Percentiles rank a stretch among this genome's conserved stretches.
These are phyloP conservation scores for Smittia aterrima DNA, from an alignment of 2,888 invertebrate species.

Conservation along the genomic window DNA sequence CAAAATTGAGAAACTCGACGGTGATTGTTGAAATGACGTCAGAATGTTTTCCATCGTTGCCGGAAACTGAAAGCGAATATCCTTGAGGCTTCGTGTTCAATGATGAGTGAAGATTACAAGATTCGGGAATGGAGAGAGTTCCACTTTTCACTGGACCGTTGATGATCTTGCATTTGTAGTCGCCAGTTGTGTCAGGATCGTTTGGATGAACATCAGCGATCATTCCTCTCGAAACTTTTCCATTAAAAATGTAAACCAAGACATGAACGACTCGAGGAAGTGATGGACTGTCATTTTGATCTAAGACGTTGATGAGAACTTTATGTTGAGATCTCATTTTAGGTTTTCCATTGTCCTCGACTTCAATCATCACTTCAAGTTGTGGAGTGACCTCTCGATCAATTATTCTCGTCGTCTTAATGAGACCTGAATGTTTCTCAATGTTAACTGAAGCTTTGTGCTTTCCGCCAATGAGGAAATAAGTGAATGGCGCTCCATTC, in stretches of 20 bases:
- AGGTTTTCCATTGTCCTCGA: slow-evolving; percentile 84
- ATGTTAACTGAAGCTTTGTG: slow-evolving; percentile 74
- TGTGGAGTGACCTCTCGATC: slow-evolving; percentile 79
- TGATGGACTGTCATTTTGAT: slow-evolving; percentile 90
- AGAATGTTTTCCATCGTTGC: slow-evolving; percentile 85
- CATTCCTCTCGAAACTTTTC: slow-evolving; percentile 72
- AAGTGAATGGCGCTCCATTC: slow-evolving; percentile 88
- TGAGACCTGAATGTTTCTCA: slow-evolving; percentile 74
- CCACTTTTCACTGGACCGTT: slow-evolving; percentile 54
- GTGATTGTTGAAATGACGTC: slow-evolving; percentile 85
- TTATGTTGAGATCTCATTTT: slow-evolving; percentile 78
- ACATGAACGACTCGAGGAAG: slow-evolving; percentile 78
- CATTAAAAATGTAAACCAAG: slow-evolving; percentile 74
- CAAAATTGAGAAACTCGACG: slow-evolving; percentile 76
- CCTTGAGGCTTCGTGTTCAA: slow-evolving; percentile 69
- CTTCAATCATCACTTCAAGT: slow-evolving; percentile 74
- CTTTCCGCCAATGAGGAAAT: slow-evolving; percentile 73
- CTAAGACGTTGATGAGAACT: slow-evolving; percentile 72
- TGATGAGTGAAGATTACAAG: slow-evolving; percentile 77
- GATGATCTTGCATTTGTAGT: slow-evolving; percentile 81
- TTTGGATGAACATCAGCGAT: slow-evolving; percentile 90
- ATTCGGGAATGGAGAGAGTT: slow-evolving; percentile 67
- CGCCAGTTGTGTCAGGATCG: slow-evolving; percentile 86
- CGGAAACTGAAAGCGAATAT: slow-evolving; percentile 75
- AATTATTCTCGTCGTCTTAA: slow-evolving; percentile 73